Conservation (phyloP, 2,113 vertebrate species). For the Manacus vitellinus region DNA sequence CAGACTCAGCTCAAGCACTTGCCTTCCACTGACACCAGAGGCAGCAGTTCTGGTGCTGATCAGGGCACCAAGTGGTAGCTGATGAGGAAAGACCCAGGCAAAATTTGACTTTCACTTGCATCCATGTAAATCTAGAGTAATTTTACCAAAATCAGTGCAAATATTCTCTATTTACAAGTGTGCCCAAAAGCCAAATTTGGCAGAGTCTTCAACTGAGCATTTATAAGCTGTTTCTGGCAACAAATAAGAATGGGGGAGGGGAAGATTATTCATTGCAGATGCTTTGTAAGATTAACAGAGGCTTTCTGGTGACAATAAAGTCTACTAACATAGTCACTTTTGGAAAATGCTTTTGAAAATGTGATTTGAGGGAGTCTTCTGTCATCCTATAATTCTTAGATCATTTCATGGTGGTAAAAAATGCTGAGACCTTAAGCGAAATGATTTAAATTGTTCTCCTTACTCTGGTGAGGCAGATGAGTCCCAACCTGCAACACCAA, state of each 20-base stretch:
- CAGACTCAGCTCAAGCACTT: background rate
- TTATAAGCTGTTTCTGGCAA: slow-evolving; percentile 68
- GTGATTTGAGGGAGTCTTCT: background rate
- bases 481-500: background rate
- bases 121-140: background rate
- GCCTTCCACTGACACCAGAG: background rate
- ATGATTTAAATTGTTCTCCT: background rate
- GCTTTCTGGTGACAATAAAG: slow-evolving; percentile 57
- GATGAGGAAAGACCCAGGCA: background rate
- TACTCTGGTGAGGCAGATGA: background rate
- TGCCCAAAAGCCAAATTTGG: slow-evolving; percentile 55
- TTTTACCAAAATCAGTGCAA: slow-evolving; percentile 12
- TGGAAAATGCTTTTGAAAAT: slow-evolving; percentile 29
- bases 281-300: slow-evolving; percentile 62
- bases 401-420: background rate
- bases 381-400: slow-evolving; percentile 14
- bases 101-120: background rate
- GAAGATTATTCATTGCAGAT: slow-evolving; percentile 67
- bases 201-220: slow-evolving; percentile 10
- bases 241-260: slow-evolving; percentile 57
- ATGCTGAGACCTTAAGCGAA: background rate
- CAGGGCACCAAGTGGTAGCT: background rate
- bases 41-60: background rate
- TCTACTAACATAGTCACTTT: slow-evolving; percentile 32
- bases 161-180: slow-evolving; percentile 6